Percentiles rank a stretch among this genome's conserved stretches.
These are phyloP conservation scores for Melipona bicolor DNA, from an alignment of 2,888 invertebrate species.

Conservation along the genomic window DNA sequence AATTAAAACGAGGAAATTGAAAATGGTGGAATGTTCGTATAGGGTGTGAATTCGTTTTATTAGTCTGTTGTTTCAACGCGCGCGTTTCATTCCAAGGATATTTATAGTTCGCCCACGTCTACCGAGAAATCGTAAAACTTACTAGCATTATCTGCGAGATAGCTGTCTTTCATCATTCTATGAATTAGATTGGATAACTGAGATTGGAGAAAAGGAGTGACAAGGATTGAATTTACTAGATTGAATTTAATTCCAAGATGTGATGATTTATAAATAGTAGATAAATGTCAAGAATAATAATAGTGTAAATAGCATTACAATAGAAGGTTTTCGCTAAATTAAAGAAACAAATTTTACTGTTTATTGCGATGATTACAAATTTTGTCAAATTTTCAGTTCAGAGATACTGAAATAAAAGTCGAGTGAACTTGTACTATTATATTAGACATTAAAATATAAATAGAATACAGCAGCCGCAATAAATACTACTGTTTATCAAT, in stretches of 20 bases:
- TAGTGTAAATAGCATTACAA: not conserved
- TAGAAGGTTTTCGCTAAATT: not conserved
- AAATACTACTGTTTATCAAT: not conserved
- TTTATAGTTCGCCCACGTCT: conserved; percentile 52
- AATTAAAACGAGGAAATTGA: not conserved
- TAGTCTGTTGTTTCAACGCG: conserved; percentile 7
- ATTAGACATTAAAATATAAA: not conserved
- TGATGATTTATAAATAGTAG: not conserved
- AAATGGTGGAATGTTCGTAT: not conserved
- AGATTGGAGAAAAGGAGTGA: not conserved
- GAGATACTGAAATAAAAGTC: accelerated
- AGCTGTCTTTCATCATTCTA: conserved; percentile 4
- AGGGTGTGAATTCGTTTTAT: conserved; percentile 15
- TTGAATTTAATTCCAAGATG: not conserved
- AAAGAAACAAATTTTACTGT: not conserved
- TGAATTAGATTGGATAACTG: not conserved
- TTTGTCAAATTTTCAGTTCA: not conserved
- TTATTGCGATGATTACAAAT: not conserved
- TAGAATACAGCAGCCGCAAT: not conserved
- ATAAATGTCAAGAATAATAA: not conserved
- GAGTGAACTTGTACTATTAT: not conserved
- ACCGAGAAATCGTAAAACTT: conserved; percentile 38
- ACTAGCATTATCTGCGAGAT: conserved; percentile 1
- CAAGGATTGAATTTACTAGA: too few species aligned
- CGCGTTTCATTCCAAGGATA: conserved; percentile 38